Base-by-base conservation (phyloP, 2,888 invertebrate genomes). In the Melieria omissa region DNA sequence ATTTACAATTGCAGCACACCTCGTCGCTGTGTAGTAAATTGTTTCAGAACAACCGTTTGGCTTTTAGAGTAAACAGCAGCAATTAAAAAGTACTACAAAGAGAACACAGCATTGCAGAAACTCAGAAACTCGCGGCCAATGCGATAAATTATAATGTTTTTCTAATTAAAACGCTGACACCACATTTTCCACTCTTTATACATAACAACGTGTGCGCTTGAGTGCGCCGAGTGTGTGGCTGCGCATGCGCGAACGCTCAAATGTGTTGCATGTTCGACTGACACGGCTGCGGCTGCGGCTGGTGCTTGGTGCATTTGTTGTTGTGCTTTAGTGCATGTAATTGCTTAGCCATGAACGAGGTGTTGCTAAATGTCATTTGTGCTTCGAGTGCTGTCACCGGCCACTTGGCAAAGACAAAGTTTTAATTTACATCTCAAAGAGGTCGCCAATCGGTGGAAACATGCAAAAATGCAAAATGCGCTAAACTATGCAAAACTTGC, bases 291-390 rank as follows among this genome's bases (percentile, higher is more conserved):
- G 29, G 29, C 16, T 16, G 16, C 16, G 16, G 16, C 16, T 16
- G 16, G 1, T 16, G 16, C 16, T 29, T 62, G 62, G 4, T 44
- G 47, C 46, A 3, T 29, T 44, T 62, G 46, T 46, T 63, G 46
- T 47, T 63, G 47, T 47, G 16, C 45, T 63, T 63, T 46, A 41
- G 16, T 29, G 49, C 29, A 29, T 45, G n/a, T 46, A 63, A 63
- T 63, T 46, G 7, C 47, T 63, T 44, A 61, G 14, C 41, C 29
- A 29, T 29, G 29, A 12, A 14, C 16, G 16, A 63, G n/a, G 62
- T 63, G 47, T 63, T 63, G 62, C 62, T 47, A 63, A 45, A 47
- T 63, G 62, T 63, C 62, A 63, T 63, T 63, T 63, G 29, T 52
- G 41, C 47, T 63, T 63, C 47, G 62, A 63, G 47, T n/a, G 47